Base-by-base conservation (phyloP, 2,113 vertebrate genomes). In the Trogon melanurus region DNA sequence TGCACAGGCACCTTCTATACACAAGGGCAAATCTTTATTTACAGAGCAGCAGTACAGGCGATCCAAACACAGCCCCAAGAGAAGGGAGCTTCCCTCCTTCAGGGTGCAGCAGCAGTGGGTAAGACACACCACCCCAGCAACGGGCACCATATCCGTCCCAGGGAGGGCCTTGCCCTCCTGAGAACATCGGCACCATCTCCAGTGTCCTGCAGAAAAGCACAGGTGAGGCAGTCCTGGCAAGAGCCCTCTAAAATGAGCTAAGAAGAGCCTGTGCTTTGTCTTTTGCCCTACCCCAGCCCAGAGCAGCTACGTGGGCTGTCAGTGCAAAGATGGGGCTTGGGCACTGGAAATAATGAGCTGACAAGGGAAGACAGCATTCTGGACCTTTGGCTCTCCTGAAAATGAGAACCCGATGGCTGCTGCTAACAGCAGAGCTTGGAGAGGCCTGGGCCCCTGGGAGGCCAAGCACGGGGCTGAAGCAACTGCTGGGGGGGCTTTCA, bases 21-120 rank as follows among this genome's bases (percentile, higher is more conserved):
- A 85, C 80, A 82, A 85, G 12, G 47, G 41, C 25, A 91, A 89
- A 85, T 61, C 62, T 96, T 97, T 97, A 97, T 96, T 97, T 95
- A 96, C 92, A 97, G 79, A 97, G 95, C 97, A 96, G 96, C 92
- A 94, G 50, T 81, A 89, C 45, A 90, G 32, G 41, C 58, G 30
- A 44, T n/a, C 60, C 47, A 90, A 70, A 94, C 11, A 23, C 9
- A 1, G 2, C 30, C 32, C 51, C 23, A 36, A 21, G 22, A 62
- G 45, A 70, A 58, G 20, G 29, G 38, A 87, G 65, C 25, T 18
- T 65, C 38, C 12, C n/a, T 60, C 73, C 41, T 67, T 71, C 26
- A 36, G 26, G 67, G 41, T 20, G 36, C 0, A 2, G 80, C 80
- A 94, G 91, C 73, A 96, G 76, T 3, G 1, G 60, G 8, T 48